Evolutionary conservation across 2,113 vertebrate genomes (phyloP).

Genomic region (Notarius lentiginosus): DNA sequence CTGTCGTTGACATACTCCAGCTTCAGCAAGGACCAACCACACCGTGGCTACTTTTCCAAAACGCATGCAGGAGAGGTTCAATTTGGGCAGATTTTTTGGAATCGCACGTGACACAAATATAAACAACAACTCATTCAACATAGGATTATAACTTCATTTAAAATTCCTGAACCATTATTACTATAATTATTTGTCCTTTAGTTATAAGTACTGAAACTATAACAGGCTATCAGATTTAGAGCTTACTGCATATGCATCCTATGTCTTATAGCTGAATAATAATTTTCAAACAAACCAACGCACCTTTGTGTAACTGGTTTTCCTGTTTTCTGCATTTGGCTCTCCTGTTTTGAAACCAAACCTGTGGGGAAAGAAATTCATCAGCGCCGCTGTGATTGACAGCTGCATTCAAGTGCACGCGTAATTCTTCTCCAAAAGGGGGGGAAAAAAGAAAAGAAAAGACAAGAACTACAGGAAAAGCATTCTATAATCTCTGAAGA

Average conservation of each 20-base stretch:
- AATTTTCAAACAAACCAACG: constrained; percentile 20
- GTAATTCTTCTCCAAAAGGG: constrained; percentile 73
- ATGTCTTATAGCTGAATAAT: not conserved
- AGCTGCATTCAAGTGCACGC: constrained; percentile 73
- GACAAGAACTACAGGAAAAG: constrained; percentile 74
- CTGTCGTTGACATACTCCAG: not conserved
- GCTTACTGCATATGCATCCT: not conserved
- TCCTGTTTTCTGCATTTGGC: constrained; percentile 98
- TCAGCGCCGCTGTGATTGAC: constrained; percentile 72
- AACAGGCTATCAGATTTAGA: not conserved
- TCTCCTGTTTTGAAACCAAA: constrained; percentile 98
- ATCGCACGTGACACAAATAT: not conserved
- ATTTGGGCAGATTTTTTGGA: not conserved
- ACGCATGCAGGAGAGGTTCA: not conserved
- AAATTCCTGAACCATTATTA: not conserved
- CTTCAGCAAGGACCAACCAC: constrained; percentile 3
- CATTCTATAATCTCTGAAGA: constrained; percentile 68
- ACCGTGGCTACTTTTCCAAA: not conserved
- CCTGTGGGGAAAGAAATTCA: constrained; percentile 79
- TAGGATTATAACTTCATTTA: not conserved
- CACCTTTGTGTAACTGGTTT: constrained; percentile 98
- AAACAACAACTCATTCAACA: no score
- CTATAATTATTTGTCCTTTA: no score
- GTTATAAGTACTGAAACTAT: not conserved
- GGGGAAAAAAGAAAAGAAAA: constrained; percentile 66